phyloP scores from a whole-genome alignment of 2,113 vertebrate species.

The Nematolebias whitei region DNA sequence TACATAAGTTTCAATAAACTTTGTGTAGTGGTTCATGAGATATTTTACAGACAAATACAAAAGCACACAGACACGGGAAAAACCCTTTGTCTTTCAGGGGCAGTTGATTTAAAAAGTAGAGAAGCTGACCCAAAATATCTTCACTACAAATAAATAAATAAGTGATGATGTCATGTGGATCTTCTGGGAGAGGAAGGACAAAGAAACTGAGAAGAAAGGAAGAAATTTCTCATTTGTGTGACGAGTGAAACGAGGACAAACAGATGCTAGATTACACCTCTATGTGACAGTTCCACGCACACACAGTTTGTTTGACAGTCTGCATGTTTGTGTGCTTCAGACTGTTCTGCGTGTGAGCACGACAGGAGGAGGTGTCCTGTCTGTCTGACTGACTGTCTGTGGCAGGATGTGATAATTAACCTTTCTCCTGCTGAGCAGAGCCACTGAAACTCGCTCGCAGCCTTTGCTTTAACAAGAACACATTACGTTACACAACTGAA shows the following conservation, averaged over 20 bases:
- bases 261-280: conserved; percentile 60
- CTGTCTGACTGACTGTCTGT: conserved; percentile 51
- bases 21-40: too few species aligned
- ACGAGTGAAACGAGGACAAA: conserved; percentile 56
- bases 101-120: too few species aligned
- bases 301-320: conserved; percentile 46
- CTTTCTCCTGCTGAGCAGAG: conserved; percentile 75
- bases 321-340: conserved; percentile 45
- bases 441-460: conserved; percentile 54
- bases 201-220: conserved; percentile 5
- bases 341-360: conserved; percentile 25
- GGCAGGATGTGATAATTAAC: conserved; percentile 78
- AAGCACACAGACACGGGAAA: too few species aligned
- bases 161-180: too few species aligned
- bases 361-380: conserved; percentile 65
- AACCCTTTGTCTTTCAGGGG: too few species aligned
- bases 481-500: conserved; percentile 50
- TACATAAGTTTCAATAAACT: too few species aligned
- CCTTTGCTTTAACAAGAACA: conserved; percentile 56
- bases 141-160: conserved; percentile 1
- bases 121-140: neutral
- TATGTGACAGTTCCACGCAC: conserved; percentile 28
- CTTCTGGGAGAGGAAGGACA: conserved; percentile 2
- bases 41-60: too few species aligned
- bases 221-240: conserved; percentile 11